Evolutionary conservation across 2,113 vertebrate species (phyloP).

Genomic region (Pholis gunnellus): DNA sequence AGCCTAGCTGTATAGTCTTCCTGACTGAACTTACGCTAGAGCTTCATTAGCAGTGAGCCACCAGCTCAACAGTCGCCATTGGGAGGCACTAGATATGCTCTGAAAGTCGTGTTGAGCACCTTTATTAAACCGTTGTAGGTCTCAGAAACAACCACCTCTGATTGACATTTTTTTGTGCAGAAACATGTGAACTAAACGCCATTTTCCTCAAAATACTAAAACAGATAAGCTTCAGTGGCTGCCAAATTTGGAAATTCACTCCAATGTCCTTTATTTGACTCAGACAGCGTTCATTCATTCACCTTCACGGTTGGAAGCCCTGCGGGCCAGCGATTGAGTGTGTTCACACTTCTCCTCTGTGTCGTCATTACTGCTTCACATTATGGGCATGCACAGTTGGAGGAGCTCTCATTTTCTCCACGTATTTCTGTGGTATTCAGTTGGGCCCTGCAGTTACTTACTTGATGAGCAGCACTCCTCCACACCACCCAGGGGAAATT

Average conservation of each 20-base stretch:
- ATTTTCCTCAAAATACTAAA: neutral
- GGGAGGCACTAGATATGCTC: neutral
- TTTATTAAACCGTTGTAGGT: neutral
- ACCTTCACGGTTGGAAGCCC: neutral
- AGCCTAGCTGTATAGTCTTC: too few species aligned
- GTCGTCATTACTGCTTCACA: conserved; percentile 24
- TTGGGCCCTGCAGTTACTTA: conserved; percentile 53
- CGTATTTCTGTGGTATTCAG: conserved; percentile 47
- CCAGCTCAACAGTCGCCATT: too few species aligned
- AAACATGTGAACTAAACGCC: neutral
- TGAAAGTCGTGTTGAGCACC: neutral
- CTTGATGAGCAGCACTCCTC: conserved; percentile 59
- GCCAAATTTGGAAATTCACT: neutral
- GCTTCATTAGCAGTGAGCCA: too few species aligned
- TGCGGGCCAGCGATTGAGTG: conserved; percentile 4
- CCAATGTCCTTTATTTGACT: conserved; percentile 44
- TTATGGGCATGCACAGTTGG: conserved; percentile 5
- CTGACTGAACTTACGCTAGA: too few species aligned
- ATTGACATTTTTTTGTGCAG: neutral
- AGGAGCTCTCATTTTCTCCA: conserved; percentile 44
- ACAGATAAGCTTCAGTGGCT: neutral
- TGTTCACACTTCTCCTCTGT: neutral
- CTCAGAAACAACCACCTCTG: neutral
- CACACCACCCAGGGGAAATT: conserved; percentile 62
- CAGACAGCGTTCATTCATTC: neutral